phyloP scores from a whole-genome alignment of 2,797 vertebrate species.

The Smutsia gigantea region DNA sequence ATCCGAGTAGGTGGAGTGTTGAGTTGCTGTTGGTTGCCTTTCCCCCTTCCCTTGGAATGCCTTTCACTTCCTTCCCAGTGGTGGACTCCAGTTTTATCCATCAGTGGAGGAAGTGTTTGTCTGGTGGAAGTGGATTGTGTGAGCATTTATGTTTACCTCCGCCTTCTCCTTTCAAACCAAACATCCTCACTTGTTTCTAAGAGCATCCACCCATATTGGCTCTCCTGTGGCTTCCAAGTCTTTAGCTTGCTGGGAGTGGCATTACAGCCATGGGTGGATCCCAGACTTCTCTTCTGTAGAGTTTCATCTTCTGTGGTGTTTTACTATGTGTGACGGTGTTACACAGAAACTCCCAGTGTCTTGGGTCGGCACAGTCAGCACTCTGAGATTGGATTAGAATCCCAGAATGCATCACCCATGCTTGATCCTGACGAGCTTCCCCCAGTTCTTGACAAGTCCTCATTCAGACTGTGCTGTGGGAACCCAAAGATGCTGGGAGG shows the following conservation, averaged over 20 bases:
- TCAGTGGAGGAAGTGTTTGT: slow-evolving; percentile 13
- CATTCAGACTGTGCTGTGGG: background rate
- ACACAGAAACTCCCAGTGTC: slow-evolving; percentile 61
- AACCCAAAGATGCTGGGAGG: slow-evolving; percentile 71
- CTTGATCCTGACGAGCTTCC: background rate
- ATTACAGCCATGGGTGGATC: slow-evolving; percentile 76
- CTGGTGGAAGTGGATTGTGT: slow-evolving; percentile 51
- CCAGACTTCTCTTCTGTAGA: slow-evolving; percentile 68
- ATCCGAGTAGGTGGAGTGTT: slow-evolving; percentile 94
- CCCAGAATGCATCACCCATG: background rate
- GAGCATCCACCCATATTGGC: slow-evolving; percentile 52
- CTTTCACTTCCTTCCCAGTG: slow-evolving; percentile 55
- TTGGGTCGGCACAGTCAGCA: slow-evolving; percentile 51
- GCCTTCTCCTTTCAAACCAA: slow-evolving; percentile 20
- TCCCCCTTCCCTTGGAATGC: slow-evolving; percentile 65
- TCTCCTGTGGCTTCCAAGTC: slow-evolving; percentile 68
- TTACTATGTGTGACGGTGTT: slow-evolving; percentile 48
- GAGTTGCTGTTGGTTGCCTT: slow-evolving; percentile 77
- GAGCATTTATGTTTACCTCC: slow-evolving; percentile 33
- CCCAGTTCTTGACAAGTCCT: background rate
- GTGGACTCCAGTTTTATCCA: slow-evolving; percentile 29
- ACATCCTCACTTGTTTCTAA: background rate
- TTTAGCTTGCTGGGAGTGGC: slow-evolving; percentile 64
- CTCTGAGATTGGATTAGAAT: background rate
- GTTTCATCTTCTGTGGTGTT: slow-evolving; percentile 25